These are phyloP conservation scores for Dasyornis broadbenti DNA, from an alignment of 2,113 vertebrate genomes.

Conservation along the genomic window DNA sequence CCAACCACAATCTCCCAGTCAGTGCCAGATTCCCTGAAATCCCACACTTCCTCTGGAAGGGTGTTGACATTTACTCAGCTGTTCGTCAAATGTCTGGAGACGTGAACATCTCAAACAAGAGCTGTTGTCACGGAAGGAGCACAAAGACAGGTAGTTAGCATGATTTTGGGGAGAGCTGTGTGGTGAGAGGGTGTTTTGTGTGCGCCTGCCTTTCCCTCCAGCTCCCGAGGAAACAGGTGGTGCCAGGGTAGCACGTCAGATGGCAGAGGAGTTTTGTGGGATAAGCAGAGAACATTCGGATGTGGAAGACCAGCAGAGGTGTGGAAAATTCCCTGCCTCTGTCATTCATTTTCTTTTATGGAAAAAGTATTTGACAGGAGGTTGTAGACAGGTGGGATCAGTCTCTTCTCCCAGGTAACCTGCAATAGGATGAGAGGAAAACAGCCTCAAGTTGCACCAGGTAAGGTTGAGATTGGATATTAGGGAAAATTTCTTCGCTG, in stretches of 20 bases:
- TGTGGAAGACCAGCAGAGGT: background rate
- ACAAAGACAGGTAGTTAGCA: conserved; percentile 3
- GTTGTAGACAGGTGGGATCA: background rate
- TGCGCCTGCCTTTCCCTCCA: background rate
- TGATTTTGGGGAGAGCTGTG: background rate
- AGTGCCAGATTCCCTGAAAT: background rate
- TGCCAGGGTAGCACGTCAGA: background rate
- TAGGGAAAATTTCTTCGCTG: background rate
- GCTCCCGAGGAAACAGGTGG: background rate
- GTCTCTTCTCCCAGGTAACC: background rate
- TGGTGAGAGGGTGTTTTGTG: background rate
- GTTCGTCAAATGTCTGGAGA: conserved; percentile 46
- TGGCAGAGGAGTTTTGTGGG: background rate
- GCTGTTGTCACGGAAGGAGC: conserved; percentile 1
- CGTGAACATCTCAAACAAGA: conserved; percentile 25
- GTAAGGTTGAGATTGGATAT: background rate
- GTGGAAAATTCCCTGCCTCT: background rate
- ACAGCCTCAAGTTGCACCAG: rapidly evolving
- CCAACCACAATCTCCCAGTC: background rate
- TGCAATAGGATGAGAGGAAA: background rate
- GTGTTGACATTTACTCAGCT: conserved; percentile 54
- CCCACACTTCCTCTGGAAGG: conserved; percentile 17
- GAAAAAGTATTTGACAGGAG: background rate
- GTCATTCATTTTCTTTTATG: background rate
- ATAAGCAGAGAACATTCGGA: background rate